Evolutionary conservation across 2,888 invertebrate genomes (phyloP).

Genomic region (Esperia sulphurella): DNA sequence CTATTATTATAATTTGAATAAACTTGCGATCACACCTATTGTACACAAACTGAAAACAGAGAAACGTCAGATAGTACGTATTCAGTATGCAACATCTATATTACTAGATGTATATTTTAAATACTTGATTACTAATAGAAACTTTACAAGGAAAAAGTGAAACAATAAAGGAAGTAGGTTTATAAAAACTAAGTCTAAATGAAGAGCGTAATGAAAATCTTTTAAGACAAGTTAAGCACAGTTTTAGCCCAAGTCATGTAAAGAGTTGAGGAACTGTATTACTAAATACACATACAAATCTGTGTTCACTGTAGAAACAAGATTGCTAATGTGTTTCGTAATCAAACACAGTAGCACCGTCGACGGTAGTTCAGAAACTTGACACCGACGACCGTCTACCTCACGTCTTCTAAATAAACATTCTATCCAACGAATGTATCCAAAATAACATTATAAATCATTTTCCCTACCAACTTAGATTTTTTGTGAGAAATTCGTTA

Average conservation of each 20-base stretch:
- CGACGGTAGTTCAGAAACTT: conserved; percentile 40
- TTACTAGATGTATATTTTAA: no score
- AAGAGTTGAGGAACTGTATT: background rate
- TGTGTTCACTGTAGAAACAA: conserved; percentile 18
- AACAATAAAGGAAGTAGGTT: no score
- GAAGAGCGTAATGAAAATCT: no score
- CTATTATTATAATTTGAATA: no score
- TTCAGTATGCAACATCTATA: no score
- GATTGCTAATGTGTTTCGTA: conserved; percentile 40
- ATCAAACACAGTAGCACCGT: conserved; percentile 30
- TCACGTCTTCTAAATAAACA: conserved; percentile 55
- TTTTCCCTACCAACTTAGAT: conserved; percentile 47
- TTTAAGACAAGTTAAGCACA: no score
- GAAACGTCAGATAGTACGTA: no score
- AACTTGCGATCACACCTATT: no score
- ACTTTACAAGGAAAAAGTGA: no score
- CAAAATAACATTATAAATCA: conserved; percentile 76
- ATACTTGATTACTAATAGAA: no score
- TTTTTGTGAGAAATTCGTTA: conserved; percentile 69
- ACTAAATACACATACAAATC: background rate
- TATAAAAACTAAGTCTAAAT: no score
- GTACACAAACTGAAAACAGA: no score
- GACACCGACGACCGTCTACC: conserved; percentile 49
- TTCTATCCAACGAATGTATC: conserved; percentile 61
- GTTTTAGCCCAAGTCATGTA: background rate